These are phyloP conservation scores for Ceratina calcarata DNA, from an alignment of 1,140 invertebrate genomes.

Conservation along the genomic window DNA sequence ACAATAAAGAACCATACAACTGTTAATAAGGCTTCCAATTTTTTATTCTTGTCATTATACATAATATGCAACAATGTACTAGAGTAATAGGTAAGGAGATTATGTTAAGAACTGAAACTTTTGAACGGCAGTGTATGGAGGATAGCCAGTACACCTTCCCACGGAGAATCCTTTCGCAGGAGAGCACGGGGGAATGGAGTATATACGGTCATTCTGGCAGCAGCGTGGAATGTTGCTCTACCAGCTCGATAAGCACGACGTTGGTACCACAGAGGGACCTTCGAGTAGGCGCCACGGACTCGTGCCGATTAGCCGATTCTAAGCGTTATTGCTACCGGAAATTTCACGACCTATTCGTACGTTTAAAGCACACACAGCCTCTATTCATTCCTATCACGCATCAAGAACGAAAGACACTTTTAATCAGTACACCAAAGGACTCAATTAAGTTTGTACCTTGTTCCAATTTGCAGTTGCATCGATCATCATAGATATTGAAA, in stretches of 20 bases:
- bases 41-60: no score
- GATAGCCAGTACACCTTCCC: conserved; percentile 2
- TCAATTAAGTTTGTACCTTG: no score
- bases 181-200: conserved; percentile 25
- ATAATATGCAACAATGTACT: no score
- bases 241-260: conserved; percentile 37
- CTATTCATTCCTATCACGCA: no score
- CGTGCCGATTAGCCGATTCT: conserved; percentile 24
- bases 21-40: no score
- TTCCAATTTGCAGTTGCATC: no score
- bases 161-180: conserved; percentile 28
- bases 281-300: conserved; percentile 36
- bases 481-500: no score
- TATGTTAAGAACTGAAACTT: no score
- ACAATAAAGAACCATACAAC: no score
- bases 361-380: not conserved
- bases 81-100: not conserved
- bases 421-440: no score
- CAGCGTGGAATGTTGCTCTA: conserved; percentile 51
- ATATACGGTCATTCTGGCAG: conserved; percentile 25
- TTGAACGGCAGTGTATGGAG: no score
- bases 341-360: not conserved
- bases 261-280: conserved; percentile 17
- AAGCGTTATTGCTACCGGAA: conserved; percentile 15
- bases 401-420: no score